phyloP scores from a whole-genome alignment of 2,888 invertebrate species.

The Aplocera efformata region DNA sequence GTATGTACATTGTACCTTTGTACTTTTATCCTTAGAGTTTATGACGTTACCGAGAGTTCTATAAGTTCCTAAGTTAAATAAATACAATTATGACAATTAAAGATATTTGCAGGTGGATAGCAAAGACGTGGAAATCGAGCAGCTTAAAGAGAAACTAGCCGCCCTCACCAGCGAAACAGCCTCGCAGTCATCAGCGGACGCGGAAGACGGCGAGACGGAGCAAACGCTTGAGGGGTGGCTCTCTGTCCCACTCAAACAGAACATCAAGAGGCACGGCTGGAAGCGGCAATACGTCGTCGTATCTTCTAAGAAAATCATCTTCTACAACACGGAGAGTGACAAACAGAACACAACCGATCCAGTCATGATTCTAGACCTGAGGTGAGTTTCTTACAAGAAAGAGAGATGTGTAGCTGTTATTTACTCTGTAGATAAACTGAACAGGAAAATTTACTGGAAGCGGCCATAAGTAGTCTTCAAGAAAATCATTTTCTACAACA shows the following conservation, averaged over 20 bases:
- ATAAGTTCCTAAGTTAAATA: no score
- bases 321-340: conserved; percentile 96
- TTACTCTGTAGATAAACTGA: no score
- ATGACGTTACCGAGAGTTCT: no score
- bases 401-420: no score
- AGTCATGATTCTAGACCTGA: conserved; percentile 96
- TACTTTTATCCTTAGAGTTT: no score
- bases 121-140: conserved; percentile 97
- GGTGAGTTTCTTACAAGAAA: conserved; percentile 77
- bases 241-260: conserved; percentile 96
- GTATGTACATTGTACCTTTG: no score
- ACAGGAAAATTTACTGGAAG: no score
- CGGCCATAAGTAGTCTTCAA: no score
- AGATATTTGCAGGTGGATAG: conserved; percentile 86
- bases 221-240: conserved; percentile 97
- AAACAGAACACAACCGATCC: conserved; percentile 97
- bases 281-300: conserved; percentile 98
- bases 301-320: conserved; percentile 97
- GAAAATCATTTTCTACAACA: no score
- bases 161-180: conserved; percentile 92
- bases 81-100: no score
- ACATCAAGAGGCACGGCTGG: conserved; percentile 97
- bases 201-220: conserved; percentile 89
- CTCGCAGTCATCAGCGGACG: conserved; percentile 94
- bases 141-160: conserved; percentile 91